Conservation (phyloP, 2,113 vertebrate genomes). For the Petromus typicus region DNA sequence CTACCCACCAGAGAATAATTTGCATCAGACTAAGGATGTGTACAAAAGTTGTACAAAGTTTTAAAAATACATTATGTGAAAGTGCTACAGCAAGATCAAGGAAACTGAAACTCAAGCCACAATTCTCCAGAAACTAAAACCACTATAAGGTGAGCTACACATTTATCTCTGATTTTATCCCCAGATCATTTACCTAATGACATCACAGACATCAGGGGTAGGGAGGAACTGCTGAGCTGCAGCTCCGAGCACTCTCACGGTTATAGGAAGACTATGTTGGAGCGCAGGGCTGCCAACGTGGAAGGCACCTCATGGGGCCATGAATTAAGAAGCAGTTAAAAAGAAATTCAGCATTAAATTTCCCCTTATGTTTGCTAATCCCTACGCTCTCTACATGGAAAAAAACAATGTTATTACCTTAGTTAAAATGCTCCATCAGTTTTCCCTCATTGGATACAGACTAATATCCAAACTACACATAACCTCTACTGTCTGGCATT, state of each 20-base stretch:
- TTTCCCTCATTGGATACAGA: neutral
- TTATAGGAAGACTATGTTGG: neutral
- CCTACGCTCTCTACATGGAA: neutral
- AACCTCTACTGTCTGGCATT: neutral
- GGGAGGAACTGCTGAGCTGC: neutral
- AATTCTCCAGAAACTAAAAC: neutral
- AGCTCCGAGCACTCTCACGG: neutral
- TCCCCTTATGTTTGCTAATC: neutral
- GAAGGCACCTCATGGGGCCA: neutral
- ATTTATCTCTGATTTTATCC: slow-evolving; percentile 2
- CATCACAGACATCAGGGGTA: neutral
- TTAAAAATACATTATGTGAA: slow-evolving; percentile 37
- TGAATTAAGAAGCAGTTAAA: neutral
- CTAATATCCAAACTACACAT: neutral
- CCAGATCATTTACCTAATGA: neutral
- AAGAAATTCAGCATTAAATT: neutral
- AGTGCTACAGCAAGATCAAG: neutral
- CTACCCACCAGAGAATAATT: neutral
- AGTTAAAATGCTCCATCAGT: neutral
- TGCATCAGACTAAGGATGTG: neutral
- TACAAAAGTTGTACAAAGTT: neutral
- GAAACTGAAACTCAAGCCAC: neutral
- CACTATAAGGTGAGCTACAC: neutral
- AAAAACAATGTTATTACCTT: neutral
- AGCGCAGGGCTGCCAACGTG: neutral